Percentiles rank a stretch among this genome's conserved stretches.
These are phyloP conservation scores for Leptonema lineaticorne DNA, from an alignment of 1,140 invertebrate genomes.

Conservation along the genomic window DNA sequence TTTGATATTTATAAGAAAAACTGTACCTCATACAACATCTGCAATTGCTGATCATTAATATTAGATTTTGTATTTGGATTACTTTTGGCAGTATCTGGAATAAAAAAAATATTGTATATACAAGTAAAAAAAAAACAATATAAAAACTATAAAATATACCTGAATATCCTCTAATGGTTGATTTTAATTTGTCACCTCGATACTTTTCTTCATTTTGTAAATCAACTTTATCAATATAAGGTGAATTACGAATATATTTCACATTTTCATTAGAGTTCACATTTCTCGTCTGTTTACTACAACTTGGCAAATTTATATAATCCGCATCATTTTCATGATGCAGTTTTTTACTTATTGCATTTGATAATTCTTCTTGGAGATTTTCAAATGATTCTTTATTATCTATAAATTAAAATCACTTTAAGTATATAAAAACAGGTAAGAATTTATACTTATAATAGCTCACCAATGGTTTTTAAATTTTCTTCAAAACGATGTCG, in stretches of 20 bases:
- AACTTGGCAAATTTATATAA: not conserved
- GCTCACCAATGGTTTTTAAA: not conserved
- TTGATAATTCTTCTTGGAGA: not conserved
- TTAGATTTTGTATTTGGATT: too few species aligned
- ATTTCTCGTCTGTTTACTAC: not conserved
- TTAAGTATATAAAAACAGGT: not conserved
- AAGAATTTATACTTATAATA: not conserved
- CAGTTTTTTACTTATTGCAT: not conserved
- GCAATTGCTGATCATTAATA: not conserved
- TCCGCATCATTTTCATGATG: not conserved
- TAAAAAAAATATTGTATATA: not conserved
- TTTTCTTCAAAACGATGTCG: not conserved
- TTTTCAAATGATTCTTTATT: not conserved
- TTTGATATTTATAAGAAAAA: not conserved
- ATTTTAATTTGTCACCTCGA: not conserved
- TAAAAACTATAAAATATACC: not conserved
- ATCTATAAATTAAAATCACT: not conserved
- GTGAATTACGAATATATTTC: not conserved
- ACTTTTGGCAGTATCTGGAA: not conserved
- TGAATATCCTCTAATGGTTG: not conserved
- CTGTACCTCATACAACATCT: constrained; percentile 11
- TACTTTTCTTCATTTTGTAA: too few species aligned
- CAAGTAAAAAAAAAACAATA: not conserved
- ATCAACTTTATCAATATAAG: too few species aligned
- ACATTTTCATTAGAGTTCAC: not conserved